phyloP scores from a whole-genome alignment of 2,888 invertebrate species.

The Leptinotarsa peninsularis region DNA sequence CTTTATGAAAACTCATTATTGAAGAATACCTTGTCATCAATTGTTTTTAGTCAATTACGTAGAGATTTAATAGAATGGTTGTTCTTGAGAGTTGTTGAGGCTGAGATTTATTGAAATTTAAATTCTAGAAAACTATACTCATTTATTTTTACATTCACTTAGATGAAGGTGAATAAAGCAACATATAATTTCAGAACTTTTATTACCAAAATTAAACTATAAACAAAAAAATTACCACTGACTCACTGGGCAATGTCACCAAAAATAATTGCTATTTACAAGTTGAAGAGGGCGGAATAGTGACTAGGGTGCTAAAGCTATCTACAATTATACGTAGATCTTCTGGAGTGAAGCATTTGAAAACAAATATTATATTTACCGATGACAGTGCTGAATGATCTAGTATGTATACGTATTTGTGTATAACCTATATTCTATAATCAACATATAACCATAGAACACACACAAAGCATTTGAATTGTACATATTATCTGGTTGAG shows the following conservation, averaged over 20 bases:
- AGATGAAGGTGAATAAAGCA: neutral
- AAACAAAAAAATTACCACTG: conserved; percentile 45
- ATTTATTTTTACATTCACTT: neutral
- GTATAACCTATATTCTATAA: conserved; percentile 16
- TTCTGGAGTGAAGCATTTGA: conserved; percentile 27
- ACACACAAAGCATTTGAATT: conserved; percentile 13
- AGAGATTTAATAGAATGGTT: no score
- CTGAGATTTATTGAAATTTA: neutral
- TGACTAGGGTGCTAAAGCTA: conserved; percentile 43
- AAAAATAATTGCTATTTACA: conserved; percentile 40
- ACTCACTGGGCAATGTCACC: conserved; percentile 43
- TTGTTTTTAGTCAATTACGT: no score
- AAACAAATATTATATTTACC: conserved; percentile 31
- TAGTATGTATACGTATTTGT: conserved; percentile 30
- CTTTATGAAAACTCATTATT: no score
- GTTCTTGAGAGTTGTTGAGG: no score
- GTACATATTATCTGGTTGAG: neutral
- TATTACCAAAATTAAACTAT: conserved; percentile 49
- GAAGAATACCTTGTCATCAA: no score
- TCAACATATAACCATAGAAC: conserved; percentile 23
- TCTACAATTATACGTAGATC: conserved; percentile 14
- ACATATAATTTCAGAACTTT: conserved; percentile 30
- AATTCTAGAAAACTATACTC: neutral
- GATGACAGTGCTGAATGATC: conserved; percentile 42
- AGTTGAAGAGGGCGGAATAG: conserved; percentile 40